A percentile compares a stretch with the other conserved stretches of the same genome.
phyloP scores from a whole-genome alignment of 1,140 invertebrate genomes.

The Lycorma delicatula region DNA sequence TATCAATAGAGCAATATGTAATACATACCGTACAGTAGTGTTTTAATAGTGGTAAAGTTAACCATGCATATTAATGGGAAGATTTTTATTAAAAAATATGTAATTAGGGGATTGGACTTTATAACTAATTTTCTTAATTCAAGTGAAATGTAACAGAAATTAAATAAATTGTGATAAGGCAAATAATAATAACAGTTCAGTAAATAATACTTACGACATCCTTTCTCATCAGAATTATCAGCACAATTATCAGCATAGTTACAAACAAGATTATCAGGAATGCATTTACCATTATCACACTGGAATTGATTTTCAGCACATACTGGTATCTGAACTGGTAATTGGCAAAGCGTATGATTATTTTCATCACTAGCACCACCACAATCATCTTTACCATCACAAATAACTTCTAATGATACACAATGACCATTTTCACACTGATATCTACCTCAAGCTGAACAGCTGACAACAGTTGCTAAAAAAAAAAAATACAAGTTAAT shows the following conservation, averaged over 20 bases:
- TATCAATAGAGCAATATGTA: too few species aligned
- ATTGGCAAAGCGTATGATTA: conserved; percentile 75
- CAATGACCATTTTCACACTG: conserved; percentile 84
- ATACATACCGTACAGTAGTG: too few species aligned
- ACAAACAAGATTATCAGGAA: conserved; percentile 70
- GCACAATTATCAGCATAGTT: conserved; percentile 72
- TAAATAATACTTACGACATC: conserved; percentile 80
- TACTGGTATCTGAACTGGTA: conserved; percentile 49
- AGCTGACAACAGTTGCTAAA: conserved; percentile 61
- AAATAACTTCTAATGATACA: conserved; percentile 72
- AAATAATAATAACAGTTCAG: too few species aligned
- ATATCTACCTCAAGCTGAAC: conserved; percentile 69
- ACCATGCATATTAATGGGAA: too few species aligned
- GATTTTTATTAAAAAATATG: too few species aligned
- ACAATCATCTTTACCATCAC: conserved; percentile 83
- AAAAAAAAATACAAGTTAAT: too few species aligned
- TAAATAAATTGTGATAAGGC: too few species aligned
- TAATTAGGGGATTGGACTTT: too few species aligned
- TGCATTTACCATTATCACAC: conserved; percentile 87
- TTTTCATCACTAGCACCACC: conserved; percentile 90
- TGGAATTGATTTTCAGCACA: conserved; percentile 60
- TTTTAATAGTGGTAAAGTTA: too few species aligned
- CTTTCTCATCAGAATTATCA: conserved; percentile 80
- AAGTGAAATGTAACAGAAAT: too few species aligned
- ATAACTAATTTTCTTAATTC: too few species aligned